These are phyloP conservation scores for Herminia tarsipennalis DNA, from an alignment of 2,888 invertebrate genomes.

Conservation along the genomic window DNA sequence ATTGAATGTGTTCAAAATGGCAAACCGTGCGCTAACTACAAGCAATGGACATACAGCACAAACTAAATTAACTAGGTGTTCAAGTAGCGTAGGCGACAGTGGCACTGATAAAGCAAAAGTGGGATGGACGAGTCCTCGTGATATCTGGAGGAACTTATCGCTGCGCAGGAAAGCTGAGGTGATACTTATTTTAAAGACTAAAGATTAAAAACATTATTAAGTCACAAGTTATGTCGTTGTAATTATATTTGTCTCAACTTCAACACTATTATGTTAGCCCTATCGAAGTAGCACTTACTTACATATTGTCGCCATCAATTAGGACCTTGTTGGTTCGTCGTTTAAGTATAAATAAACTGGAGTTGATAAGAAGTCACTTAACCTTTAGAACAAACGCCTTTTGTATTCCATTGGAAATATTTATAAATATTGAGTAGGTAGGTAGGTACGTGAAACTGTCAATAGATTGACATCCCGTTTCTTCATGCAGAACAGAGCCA, in stretches of 20 bases:
- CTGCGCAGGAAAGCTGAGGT: conserved; percentile 80
- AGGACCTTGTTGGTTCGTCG: conserved; percentile 31
- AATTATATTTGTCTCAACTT: conserved; percentile 1
- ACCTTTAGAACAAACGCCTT: conserved; percentile 36
- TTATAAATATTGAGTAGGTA: conserved; percentile 17
- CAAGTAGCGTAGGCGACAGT: conserved; percentile 76
- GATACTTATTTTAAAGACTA: too few species aligned
- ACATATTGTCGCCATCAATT: conserved; percentile 38
- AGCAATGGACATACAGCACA: conserved; percentile 63
- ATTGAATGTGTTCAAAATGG: conserved; percentile 68
- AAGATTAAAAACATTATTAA: too few species aligned
- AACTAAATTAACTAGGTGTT: conserved; percentile 73
- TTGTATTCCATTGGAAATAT: conserved; percentile 20
- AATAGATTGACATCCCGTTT: conserved; percentile 45
- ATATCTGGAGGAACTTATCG: conserved; percentile 81
- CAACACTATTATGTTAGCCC: conserved; percentile 2
- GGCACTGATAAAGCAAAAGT: conserved; percentile 74
- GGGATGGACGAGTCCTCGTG: conserved; percentile 81
- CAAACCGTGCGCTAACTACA: conserved; percentile 67
- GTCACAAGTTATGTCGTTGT: not conserved
- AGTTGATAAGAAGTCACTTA: conserved; percentile 44
- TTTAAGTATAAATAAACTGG: conserved; percentile 39
- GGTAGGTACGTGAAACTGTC: conserved; percentile 18
- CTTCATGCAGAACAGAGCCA: conserved; percentile 54
- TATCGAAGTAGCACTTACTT: conserved; percentile 27